A percentile compares a stretch with the other conserved stretches of the same genome.
These are phyloP conservation scores for Balanococcus diminutus DNA, from an alignment of 2,888 invertebrate genomes.

Conservation along the genomic window DNA sequence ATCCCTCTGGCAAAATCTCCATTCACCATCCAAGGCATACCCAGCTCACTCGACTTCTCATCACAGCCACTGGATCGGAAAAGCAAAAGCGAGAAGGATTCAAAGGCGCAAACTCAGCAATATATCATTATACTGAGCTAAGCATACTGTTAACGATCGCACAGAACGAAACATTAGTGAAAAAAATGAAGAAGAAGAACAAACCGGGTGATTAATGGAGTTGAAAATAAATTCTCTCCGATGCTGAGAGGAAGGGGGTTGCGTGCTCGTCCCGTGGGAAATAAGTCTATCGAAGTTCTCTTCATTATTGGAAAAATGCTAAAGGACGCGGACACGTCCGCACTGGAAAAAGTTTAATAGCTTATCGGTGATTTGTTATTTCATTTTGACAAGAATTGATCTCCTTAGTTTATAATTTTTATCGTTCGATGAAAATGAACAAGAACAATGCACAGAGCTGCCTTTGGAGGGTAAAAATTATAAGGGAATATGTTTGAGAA, in stretches of 20 bases:
- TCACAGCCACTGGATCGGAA: too few species aligned
- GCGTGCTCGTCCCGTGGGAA: neutral
- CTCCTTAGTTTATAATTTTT: neutral
- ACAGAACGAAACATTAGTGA: neutral
- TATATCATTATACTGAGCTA: neutral
- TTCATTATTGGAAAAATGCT: neutral
- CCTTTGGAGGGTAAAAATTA: too few species aligned
- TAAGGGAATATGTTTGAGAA: too few species aligned
- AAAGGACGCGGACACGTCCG: neutral
- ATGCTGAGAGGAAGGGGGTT: neutral
- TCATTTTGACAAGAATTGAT: conserved; percentile 21
- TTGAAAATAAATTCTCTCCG: neutral
- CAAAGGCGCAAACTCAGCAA: neutral
- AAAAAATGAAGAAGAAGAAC: neutral
- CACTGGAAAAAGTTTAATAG: conserved; percentile 7
- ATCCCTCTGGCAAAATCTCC: too few species aligned
- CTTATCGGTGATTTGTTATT: conserved; percentile 25
- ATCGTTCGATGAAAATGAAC: neutral
- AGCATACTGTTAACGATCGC: conserved; percentile 5
- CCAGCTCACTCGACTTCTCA: too few species aligned
- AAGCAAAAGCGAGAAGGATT: too few species aligned
- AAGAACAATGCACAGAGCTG: too few species aligned
- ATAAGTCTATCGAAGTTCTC: neutral
- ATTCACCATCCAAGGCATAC: too few species aligned
- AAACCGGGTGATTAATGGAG: conserved; percentile 14